Evolutionary conservation across 2,888 invertebrate genomes (phyloP), one percentile per base, ranked within the genome.

Genomic region (Apeira syringaria): DNA sequence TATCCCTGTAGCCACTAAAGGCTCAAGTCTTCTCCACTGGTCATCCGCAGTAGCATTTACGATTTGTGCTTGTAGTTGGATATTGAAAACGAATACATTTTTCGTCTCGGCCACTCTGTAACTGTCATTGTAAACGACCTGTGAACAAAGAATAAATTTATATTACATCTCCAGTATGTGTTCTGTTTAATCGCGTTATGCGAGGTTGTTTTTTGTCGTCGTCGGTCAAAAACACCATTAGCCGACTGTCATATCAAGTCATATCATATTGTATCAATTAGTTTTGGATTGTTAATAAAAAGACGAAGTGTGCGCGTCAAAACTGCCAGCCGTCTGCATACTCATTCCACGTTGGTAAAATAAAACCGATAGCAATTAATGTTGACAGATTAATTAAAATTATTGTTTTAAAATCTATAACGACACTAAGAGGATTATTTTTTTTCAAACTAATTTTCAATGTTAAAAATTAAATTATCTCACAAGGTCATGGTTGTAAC

Each of bases 81-180:
- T 69, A 80, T 77, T 53, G 79, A 76, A 68, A 78, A 68, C 47
- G 76, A 68, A 64, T 74, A 69, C 66, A 72, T 72, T 55, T 69
- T 73, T 64, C 71, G 68, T 63, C 72, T 72, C 51, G 73, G 71
- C 62, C 71, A 68, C 62, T 71, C 73, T 51, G 72, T 67, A 50
- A 73, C 68, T 79, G 67, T 77, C 88, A 89, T 88, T 74, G 79
- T 87, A 80, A 65, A 73, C 71, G 73, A 84, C 77, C 87, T 88
- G 87, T 9, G 71, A 79, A 73, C 57, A 76, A 69, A 64, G 56
- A 62, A 69, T 2, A 15, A 59, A 30, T 30, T 17, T 36, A 34
- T 47, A 46, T 57, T 42, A 64, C 37, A 42, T 41, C 30, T 10
- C 32, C 40, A 45, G 20, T 22, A 7, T 32, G 20, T 20, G 18